These are phyloP conservation scores for Orthonychiurus folsomi DNA, from an alignment of 2,888 invertebrate genomes.

Conservation along the genomic window DNA sequence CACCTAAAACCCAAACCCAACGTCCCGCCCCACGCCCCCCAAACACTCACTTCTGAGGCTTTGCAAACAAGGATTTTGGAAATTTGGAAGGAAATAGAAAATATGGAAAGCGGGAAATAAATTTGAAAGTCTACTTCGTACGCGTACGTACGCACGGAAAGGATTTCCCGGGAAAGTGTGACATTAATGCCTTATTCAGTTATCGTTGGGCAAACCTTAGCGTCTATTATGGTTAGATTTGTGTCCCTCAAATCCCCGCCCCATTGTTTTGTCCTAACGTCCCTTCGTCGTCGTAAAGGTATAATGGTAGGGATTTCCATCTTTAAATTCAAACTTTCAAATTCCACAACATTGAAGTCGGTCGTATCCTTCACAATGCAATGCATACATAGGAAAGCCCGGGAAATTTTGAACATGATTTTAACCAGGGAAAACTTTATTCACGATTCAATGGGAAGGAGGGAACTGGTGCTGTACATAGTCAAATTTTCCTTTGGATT, in stretches of 20 bases:
- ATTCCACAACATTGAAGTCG: not conserved
- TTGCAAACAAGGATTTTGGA: not conserved
- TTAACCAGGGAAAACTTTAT: too few relatives aligned
- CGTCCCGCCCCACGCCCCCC: not conserved
- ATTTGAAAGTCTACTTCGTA: too few relatives aligned
- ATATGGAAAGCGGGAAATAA: not conserved
- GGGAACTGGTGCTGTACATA: too few relatives aligned
- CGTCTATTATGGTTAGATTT: conserved; percentile 1
- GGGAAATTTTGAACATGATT: not conserved
- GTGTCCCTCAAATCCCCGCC: too few relatives aligned
- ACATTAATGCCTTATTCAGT: not conserved
- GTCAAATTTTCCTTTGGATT: too few relatives aligned
- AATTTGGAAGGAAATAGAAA: conserved; percentile 1
- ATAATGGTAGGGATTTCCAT: too few relatives aligned
- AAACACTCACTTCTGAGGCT: not conserved
- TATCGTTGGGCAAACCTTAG: not conserved
- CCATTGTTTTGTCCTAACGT: too few relatives aligned
- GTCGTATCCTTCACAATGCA: too few relatives aligned
- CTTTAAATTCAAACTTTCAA: not conserved
- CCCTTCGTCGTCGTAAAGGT: too few relatives aligned
- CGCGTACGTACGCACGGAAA: too few relatives aligned
- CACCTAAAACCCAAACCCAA: not conserved
- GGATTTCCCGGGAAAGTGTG: conserved; percentile 1
- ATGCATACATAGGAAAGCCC: not conserved
- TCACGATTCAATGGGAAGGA: too few relatives aligned